These are phyloP conservation scores for Pterobdella sp. DNA, from an alignment of 2,888 invertebrate genomes.

Conservation along the genomic window DNA sequence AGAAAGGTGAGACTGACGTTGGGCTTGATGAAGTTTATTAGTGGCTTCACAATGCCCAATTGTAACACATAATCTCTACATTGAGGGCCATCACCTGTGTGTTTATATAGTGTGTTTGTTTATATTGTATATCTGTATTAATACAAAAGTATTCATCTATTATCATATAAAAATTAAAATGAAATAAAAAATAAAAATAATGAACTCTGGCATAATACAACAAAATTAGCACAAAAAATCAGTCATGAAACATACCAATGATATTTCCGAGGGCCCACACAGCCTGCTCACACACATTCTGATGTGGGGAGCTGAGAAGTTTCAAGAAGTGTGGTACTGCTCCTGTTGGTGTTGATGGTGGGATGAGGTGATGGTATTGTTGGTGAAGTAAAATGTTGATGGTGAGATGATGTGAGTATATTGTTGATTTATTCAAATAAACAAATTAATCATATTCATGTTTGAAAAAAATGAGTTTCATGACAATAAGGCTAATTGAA, in stretches of 20 bases:
- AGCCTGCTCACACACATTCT: conserved; percentile 96
- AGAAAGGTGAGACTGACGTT: conserved; percentile 90
- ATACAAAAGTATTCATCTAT: neutral
- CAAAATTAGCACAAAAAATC: neutral
- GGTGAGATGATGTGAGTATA: no score
- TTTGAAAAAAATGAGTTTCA: no score
- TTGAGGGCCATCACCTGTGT: conserved; percentile 72
- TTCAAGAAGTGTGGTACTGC: conserved; percentile 90
- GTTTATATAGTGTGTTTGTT: neutral
- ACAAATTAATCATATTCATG: no score
- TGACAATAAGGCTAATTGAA: neutral
- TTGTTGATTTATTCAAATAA: no score
- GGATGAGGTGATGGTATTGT: no score
- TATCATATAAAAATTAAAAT: no score
- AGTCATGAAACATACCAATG: conserved; percentile 57
- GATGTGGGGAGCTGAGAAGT: conserved; percentile 80
- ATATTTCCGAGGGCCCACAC: conserved; percentile 93
- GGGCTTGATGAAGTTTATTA: conserved; percentile 87
- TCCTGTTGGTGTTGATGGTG: no score
- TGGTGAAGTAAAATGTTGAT: no score
- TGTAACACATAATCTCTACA: conserved; percentile 89
- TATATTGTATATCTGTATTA: neutral
- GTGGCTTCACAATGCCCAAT: conserved; percentile 84
- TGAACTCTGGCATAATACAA: no score
- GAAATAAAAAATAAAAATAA: no score